Evolutionary conservation across 2,113 vertebrate genomes (phyloP), one percentile per base, ranked within the genome.

Genomic region (Lepus timidus): DNA sequence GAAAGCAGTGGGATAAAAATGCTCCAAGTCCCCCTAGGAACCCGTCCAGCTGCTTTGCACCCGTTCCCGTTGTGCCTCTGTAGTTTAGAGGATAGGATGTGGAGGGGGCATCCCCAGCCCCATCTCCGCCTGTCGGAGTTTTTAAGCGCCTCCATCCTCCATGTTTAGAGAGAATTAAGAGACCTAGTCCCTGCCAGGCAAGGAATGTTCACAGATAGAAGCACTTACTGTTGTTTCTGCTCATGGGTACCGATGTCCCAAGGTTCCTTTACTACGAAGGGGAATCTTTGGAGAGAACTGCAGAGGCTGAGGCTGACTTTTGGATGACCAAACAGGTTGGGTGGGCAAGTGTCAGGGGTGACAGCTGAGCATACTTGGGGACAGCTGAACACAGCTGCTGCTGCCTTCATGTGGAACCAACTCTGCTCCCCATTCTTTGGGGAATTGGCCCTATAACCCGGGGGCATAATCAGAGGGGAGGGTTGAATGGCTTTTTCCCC

Each of bases 141-240:
- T 39, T 1, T 33, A 39, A 83, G 22, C 58, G 27, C 79, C 44
- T 78, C 87, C 17, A 44, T 49, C 25, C 67, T 51, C 86, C 39
- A 61, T 71, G 52, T 84, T 91, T 91, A 85, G 85, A 75, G 86
- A 29, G 52, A 9, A 6, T 70, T 29, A 4, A 92, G 64, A 88
- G 68, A 73, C 44, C 27, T 85, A 20, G 52, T 23, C 27, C 39
- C 17, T 33, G 8, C 58, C 33, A 75, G 70, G 84, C 51, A 67
- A 86, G 81, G 25, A 92, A 16, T 14, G n/a, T 76, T 76, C 36
- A 31, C 92, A 51, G 70, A 61, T 31, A 49, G 75, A 74, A 51
- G 5, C 14, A 65, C 13, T 91, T 88, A 25, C 82, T 79, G 33
- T 58, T 93, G 61, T 83, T 96, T 96, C 65, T 92, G 62, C 29